Base-by-base conservation (phyloP, 2,888 invertebrate species). In the Pheosia gnoma region DNA sequence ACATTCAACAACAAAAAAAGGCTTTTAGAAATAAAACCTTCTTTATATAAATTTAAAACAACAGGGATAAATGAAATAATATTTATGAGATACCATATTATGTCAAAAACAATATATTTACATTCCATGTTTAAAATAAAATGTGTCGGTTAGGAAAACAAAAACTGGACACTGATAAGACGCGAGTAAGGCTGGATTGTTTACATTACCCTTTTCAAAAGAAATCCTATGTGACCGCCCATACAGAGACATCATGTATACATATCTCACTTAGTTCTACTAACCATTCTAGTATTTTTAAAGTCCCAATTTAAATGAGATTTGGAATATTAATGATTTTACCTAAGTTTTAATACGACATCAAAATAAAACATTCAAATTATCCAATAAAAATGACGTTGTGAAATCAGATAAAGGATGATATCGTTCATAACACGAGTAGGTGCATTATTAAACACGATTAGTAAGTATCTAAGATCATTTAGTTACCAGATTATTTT, bases 141-240 rank as follows among this genome's bases (percentile, higher is more conserved):
- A 63, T 60, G 61, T 70, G 57, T 57, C 63, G 59, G 68, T 70
- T 59, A 65, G 55, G 60, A 62, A 69, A 72, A 74, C 66, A 72
- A 77, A 78, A 79, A 71, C 70, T 70, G 68, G 75, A 76, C 75
- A 67, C 69, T 70, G 74, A 78, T 72, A 77, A 72, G 74, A 77
- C 72, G 69, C 56, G 68, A 70, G 68, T 74, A 71, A 66, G 67
- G 71, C 70, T 69, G 63, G 68, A 71, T 69, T 79, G 72, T 81
- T 80, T 77, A 73, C 74, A 74, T 66, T 72, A 79, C 78, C 81
- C 79, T 80, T 73, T 73, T 79, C 78, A 80, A 74, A 71, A 59
- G 72, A 71, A 78, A 72, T 70, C 72, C 71, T 65, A 59, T 57
- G 59, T 65, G 72, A 68, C 73, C 68, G 70, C 65, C 58, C 61